phyloP scores from a whole-genome alignment of 2,113 vertebrate species.

The Takifugu flavidus region DNA sequence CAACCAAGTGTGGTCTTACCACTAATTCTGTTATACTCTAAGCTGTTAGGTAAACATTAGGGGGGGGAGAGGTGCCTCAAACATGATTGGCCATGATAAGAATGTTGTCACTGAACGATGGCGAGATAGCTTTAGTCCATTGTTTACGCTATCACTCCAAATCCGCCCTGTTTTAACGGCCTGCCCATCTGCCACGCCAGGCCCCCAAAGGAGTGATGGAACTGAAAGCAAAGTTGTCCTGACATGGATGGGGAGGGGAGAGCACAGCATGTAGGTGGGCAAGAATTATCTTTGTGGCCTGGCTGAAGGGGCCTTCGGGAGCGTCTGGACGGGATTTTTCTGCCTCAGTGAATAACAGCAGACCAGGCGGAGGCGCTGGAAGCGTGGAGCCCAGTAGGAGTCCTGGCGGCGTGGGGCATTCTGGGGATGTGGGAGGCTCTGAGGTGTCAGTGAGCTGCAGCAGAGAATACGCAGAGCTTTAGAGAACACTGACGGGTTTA shows the following conservation, averaged over 20 bases:
- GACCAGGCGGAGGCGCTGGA: constrained; percentile 52
- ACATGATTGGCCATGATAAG: constrained; percentile 22
- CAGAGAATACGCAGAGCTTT: constrained; percentile 59
- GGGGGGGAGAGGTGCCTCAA: constrained; percentile 10
- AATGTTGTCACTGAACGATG: constrained; percentile 29
- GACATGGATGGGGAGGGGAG: not conserved
- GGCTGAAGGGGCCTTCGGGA: constrained; percentile 36
- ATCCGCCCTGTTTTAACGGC: constrained; percentile 46
- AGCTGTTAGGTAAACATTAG: constrained; percentile 55
- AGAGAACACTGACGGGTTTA: constrained; percentile 76
- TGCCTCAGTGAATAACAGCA: constrained; percentile 35
- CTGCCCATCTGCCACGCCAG: constrained; percentile 47
- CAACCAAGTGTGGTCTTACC: constrained; percentile 19
- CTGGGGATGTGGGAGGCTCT: constrained; percentile 47
- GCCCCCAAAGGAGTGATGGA: constrained; percentile 9
- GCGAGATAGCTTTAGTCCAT: constrained; percentile 35
- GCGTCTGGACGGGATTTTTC: constrained; percentile 37
- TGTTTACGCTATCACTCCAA: constrained; percentile 59
- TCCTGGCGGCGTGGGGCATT: constrained; percentile 40
- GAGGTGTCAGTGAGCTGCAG: constrained; percentile 62
- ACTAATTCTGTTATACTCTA: not conserved
- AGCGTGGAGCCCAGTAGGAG: constrained; percentile 48
- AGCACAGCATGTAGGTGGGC: constrained; percentile 39
- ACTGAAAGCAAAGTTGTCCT: constrained; percentile 21
- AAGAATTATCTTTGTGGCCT: constrained; percentile 33